Evolutionary conservation across 2,113 vertebrate genomes (phyloP).

Genomic region (Gymnorhina tibicen): DNA sequence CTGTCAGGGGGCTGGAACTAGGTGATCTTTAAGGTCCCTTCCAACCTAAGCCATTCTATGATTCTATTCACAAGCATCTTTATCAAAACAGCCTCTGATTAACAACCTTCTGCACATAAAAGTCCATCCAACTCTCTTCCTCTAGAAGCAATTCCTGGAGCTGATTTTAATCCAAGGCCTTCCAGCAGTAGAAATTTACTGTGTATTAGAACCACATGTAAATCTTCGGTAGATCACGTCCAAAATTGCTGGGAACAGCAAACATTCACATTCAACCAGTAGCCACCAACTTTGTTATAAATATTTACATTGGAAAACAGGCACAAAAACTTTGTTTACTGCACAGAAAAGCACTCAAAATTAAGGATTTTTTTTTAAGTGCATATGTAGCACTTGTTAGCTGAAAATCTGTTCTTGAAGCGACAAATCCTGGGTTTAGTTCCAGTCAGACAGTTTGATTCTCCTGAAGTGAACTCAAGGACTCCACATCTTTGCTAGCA

Average conservation of each 20-base stretch:
- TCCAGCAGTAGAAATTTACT: conserved; percentile 19
- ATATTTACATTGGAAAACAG: conserved; percentile 14
- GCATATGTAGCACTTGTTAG: neutral
- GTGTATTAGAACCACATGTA: conserved; percentile 26
- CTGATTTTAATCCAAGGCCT: neutral
- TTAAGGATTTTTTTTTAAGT: neutral
- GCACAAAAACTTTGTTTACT: conserved; percentile 32
- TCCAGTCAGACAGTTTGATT: neutral
- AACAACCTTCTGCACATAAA: neutral
- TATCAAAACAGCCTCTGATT: neutral
- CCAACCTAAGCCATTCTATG: neutral
- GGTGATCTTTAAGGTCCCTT: neutral
- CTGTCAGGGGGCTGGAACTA: neutral
- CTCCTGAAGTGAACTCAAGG: neutral
- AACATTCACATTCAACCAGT: neutral
- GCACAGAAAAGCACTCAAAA: neutral
- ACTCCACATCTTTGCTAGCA: neutral
- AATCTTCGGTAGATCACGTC: neutral
- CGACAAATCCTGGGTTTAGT: neutral
- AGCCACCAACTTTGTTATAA: neutral
- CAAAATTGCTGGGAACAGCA: conserved; percentile 24
- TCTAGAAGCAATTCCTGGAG: neutral
- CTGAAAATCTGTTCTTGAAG: neutral
- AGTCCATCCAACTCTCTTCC: neutral
- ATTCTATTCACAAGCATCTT: neutral